A percentile compares a stretch with the other conserved stretches of the same genome.
Evolutionary conservation across 2,113 vertebrate species (phyloP).

Genomic region (Platichthys stellatus): DNA sequence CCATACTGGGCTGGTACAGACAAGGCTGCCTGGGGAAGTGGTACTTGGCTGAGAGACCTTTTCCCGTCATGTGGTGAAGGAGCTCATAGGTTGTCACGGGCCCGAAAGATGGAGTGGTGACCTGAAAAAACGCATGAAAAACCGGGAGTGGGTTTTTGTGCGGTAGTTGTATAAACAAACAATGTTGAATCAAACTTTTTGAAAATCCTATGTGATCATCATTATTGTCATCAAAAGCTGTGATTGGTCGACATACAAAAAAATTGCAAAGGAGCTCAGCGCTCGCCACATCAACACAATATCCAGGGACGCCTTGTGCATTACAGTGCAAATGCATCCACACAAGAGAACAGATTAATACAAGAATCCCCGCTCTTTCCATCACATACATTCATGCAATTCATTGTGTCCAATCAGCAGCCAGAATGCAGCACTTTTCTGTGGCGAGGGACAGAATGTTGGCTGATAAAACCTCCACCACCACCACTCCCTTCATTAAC

Average conservation of each 20-base stretch:
- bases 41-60: slow-evolving; percentile 91
- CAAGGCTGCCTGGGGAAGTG: slow-evolving; percentile 90
- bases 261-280: neutral
- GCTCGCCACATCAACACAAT: slow-evolving; percentile 24
- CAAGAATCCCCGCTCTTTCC: slow-evolving; percentile 33
- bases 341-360: slow-evolving; percentile 42
- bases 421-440: slow-evolving; percentile 24
- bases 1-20: slow-evolving; percentile 87
- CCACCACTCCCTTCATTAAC: slow-evolving; percentile 53
- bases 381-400: slow-evolving; percentile 42
- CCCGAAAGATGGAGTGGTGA: slow-evolving; percentile 85
- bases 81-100: slow-evolving; percentile 87
- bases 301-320: slow-evolving; percentile 36
- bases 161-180: neutral
- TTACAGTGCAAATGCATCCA: slow-evolving; percentile 46
- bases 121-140: slow-evolving; percentile 72
- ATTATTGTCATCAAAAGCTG: slow-evolving; percentile 1
- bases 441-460: slow-evolving; percentile 20
- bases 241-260: slow-evolving; percentile 3
- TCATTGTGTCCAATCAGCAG: slow-evolving; percentile 49
- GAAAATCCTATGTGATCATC: neutral
- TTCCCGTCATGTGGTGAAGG: slow-evolving; percentile 95
- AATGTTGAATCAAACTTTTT: neutral
- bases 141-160: neutral
- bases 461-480: slow-evolving; percentile 5